Evolutionary conservation across 2,797 vertebrate genomes (phyloP).

Genomic region (Poeciliopsis infans): DNA sequence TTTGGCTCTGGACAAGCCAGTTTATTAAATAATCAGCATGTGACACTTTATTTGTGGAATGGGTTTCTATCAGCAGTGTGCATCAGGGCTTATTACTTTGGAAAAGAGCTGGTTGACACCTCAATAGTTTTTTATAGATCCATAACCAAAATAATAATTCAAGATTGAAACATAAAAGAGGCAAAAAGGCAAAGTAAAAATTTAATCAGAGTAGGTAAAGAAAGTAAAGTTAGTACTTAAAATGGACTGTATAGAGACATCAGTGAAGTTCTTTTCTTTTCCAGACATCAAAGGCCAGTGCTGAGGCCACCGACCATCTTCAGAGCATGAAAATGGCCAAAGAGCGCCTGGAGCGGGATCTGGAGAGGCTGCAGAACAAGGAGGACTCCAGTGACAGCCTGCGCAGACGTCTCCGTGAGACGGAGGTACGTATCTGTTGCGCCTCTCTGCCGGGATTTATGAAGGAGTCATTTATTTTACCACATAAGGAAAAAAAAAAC

Average conservation of each 20-base stretch:
- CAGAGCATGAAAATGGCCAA: constrained; percentile 93
- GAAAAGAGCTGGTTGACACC: not conserved
- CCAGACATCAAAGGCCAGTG: constrained; percentile 90
- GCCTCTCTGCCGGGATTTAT: not conserved
- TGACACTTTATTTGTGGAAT: not conserved
- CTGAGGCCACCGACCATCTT: constrained; percentile 92
- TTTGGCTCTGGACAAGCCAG: constrained; percentile 11
- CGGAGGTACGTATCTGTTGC: constrained; percentile 79
- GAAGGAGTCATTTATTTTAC: constrained; percentile 13
- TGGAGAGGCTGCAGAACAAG: constrained; percentile 91
- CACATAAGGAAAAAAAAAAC: constrained; percentile 1
- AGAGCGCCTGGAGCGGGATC: constrained; percentile 89
- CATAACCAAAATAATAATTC: not conserved
- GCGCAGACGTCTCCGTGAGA: constrained; percentile 92
- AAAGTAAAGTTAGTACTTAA: not conserved
- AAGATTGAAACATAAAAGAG: not conserved
- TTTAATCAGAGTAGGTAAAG: not conserved
- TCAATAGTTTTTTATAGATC: not conserved
- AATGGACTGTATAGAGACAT: not conserved
- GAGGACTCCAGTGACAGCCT: constrained; percentile 96
- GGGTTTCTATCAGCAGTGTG: not conserved
- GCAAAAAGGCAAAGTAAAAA: not conserved
- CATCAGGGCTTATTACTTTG: not conserved
- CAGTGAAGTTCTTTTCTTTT: not conserved
- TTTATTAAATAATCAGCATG: constrained; percentile 16